Conservation (phyloP, 2,888 invertebrate species). For the Melinaea marsaeus region DNA sequence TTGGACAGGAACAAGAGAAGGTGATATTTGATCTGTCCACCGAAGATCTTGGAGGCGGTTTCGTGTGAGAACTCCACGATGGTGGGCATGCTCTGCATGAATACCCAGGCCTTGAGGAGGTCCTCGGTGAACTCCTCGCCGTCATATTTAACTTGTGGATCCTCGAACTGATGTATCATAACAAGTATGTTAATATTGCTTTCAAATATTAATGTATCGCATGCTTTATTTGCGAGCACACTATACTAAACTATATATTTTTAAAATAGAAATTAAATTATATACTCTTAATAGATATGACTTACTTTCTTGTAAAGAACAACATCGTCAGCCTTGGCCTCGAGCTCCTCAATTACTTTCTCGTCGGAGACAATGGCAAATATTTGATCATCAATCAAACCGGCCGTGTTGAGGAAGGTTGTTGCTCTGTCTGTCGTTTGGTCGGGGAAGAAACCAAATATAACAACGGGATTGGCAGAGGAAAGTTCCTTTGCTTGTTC, state of each 20-base stretch:
- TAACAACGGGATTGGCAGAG: constrained; percentile 87
- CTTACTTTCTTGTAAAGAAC: constrained; percentile 94
- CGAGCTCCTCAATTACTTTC: constrained; percentile 87
- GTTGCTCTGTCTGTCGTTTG: constrained; percentile 88
- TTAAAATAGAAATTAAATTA: background rate
- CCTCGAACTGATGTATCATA: constrained; percentile 85
- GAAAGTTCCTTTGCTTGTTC: constrained; percentile 91
- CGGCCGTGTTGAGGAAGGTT: constrained; percentile 88
- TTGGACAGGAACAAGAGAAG: constrained; percentile 96
- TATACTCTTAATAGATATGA: constrained; percentile 23
- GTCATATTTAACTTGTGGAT: constrained; percentile 85
- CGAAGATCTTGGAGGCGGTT: constrained; percentile 98
- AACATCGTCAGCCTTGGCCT: constrained; percentile 87
- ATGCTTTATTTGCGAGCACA: constrained; percentile 7
- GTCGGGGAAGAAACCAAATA: constrained; percentile 95
- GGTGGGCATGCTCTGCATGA: constrained; percentile 89
- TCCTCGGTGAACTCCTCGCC: constrained; percentile 82
- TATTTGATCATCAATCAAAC: constrained; percentile 88
- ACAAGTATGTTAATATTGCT: constrained; percentile 17
- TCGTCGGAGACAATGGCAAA: constrained; percentile 92
- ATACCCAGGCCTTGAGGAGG: constrained; percentile 88
- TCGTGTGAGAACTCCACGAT: constrained; percentile 98
- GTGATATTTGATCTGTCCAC: constrained; percentile 98
- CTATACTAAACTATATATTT: background rate
- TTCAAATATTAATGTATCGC: too few species aligned